phyloP scores from a whole-genome alignment of 64 coral and sea anemone species.

The Montipora foliosa region DNA sequence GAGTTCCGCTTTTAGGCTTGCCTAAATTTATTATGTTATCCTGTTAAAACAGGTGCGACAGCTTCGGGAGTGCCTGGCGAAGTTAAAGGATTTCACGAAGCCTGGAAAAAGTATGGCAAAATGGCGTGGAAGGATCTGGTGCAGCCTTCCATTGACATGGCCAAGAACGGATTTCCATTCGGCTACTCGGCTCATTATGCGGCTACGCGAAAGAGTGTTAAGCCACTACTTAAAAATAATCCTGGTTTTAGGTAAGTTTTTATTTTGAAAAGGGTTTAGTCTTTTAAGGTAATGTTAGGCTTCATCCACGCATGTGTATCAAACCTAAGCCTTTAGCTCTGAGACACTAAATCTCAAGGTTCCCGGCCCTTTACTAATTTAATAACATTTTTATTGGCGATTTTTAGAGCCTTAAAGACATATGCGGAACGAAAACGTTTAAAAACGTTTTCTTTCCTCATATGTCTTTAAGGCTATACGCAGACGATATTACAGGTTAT shows the following conservation, averaged over 20 bases:
- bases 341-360: background rate
- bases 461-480: background rate
- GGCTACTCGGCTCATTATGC: conserved; percentile 64
- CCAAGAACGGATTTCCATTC: conserved; percentile 77
- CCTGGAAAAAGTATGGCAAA: conserved; percentile 96
- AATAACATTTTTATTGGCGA: background rate
- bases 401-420: background rate
- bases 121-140: conserved; percentile 86
- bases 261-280: too few relatives aligned
- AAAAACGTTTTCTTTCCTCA: background rate
- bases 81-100: conserved; percentile 82
- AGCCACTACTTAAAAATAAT: conserved; percentile 37
- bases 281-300: too few relatives aligned
- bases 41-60: conserved; percentile 51
- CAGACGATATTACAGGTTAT: background rate
- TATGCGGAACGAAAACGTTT: background rate
- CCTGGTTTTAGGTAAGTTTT: conserved; percentile 67
- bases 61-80: conserved; percentile 91
- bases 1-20: too few relatives aligned
- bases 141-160: conserved; percentile 89
- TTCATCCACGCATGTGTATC: too few relatives aligned
- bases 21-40: background rate
- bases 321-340: too few relatives aligned
- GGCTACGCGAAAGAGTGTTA: conserved; percentile 40
- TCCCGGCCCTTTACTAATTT: too few relatives aligned